Evolutionary conservation across 2,888 invertebrate genomes (phyloP).

Genomic region (Epinotia ramella): DNA sequence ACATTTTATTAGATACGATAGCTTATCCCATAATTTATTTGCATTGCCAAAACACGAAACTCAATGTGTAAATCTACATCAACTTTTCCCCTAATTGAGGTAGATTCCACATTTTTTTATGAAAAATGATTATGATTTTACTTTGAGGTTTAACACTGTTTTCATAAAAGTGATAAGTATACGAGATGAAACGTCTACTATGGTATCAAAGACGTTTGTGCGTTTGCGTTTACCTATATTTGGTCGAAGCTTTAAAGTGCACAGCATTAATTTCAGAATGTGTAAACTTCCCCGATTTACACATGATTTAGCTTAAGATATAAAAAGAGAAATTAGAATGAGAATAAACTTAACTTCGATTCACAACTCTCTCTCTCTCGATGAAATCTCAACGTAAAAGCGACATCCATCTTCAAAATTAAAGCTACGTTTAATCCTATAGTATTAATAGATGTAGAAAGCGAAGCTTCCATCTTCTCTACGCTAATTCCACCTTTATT

Average conservation of each 20-base stretch:
- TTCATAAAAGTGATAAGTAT: constrained; percentile 51
- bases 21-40: constrained; percentile 65
- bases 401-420: constrained; percentile 61
- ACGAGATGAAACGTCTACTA: constrained; percentile 52
- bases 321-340: constrained; percentile 52
- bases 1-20: constrained; percentile 69
- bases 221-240: constrained; percentile 68
- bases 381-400: constrained; percentile 62
- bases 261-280: constrained; percentile 66
- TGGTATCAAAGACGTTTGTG: constrained; percentile 67
- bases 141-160: constrained; percentile 52
- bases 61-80: constrained; percentile 66
- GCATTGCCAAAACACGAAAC: constrained; percentile 61
- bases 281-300: constrained; percentile 85
- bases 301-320: constrained; percentile 62
- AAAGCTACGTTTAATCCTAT: constrained; percentile 68
- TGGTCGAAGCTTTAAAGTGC: constrained; percentile 78
- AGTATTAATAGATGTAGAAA: constrained; percentile 59
- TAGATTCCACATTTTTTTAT: constrained; percentile 66
- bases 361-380: constrained; percentile 74
- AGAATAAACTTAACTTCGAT: constrained; percentile 62
- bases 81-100: constrained; percentile 84
- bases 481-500: constrained; percentile 60
- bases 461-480: constrained; percentile 68
- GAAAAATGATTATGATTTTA: constrained; percentile 52